Base-by-base conservation (phyloP, 2,797 vertebrate species). In the Diglossa cyanea region DNA sequence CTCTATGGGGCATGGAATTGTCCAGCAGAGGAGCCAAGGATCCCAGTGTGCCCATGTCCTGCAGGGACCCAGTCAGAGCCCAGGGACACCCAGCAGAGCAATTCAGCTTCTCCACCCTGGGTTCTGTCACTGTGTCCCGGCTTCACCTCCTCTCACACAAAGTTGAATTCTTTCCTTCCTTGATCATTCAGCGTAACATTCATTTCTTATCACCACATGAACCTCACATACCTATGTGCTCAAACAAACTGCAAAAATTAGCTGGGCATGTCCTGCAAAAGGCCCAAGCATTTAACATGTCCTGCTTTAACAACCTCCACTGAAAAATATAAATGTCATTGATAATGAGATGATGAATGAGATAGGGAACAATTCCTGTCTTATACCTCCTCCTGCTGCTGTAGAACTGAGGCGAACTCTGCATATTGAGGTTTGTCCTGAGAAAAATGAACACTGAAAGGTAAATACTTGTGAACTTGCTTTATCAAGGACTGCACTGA, bases 191-290 rank as follows among this genome's bases (percentile, higher is more conserved):
- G 73, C 3, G 0, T 72, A 81, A 57, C 83, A 79, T 94, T 87
- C 33, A 91, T 94, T 70, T 91, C 89, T 95, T 94, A 94, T 93
- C 92, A 33, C 30, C 50, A 74, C 82, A 80, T 25, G 85, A 89
- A 78, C 84, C 73, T 80, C 71, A 57, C 63, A 74, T 76, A 58
- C 30, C 61, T 89, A 1, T 12, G 35, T 82, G 50, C 61, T 74
- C 74, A 95, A 79, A 93, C 54, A 71, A 66, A 78, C 60, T 53
- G 73, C 79, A 70, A 67, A 95, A 95, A 73, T 87, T 33, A 78
- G 57, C 63, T 79, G 92, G 71, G 74, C 74, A 76, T 47, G 83
- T 82, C 63, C 60, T 67, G n/a, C 35, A 21, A 70, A 82, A 76
- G 79, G 37, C 63, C 82, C 74, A 82, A 87, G 51, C 33, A 47